Conservation (phyloP, 2,113 vertebrate genomes). For the Nothobranchius kuhntae region DNA sequence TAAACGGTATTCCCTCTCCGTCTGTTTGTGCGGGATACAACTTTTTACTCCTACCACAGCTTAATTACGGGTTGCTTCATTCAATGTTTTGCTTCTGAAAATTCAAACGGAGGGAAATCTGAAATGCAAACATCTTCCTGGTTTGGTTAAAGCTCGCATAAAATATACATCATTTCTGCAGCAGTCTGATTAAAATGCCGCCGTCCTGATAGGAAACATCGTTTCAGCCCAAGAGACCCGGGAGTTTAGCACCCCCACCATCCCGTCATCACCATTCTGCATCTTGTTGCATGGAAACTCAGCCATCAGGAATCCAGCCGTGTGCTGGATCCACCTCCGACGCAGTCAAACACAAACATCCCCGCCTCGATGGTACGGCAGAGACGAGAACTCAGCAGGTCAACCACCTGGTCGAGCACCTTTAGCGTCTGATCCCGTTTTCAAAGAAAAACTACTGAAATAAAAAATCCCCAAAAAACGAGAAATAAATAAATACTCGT, state of each 20-base stretch:
- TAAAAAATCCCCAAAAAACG: too few relatives aligned
- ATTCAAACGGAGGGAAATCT: conserved; percentile 41
- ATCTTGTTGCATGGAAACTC: conserved; percentile 32
- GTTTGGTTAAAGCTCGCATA: conserved; percentile 59
- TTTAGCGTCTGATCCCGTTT: too few relatives aligned
- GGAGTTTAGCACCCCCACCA: conserved; percentile 17
- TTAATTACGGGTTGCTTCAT: conserved; percentile 70
- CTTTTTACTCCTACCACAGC: conserved; percentile 52
- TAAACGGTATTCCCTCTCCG: conserved; percentile 57
- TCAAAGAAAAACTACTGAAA: too few relatives aligned
- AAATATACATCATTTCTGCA: conserved; percentile 50
- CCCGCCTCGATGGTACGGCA: neutral
- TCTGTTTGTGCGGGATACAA: conserved; percentile 67
- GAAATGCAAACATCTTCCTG: conserved; percentile 61
- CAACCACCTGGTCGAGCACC: too few relatives aligned
- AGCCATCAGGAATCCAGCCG: conserved; percentile 22
- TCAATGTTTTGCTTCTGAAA: conserved; percentile 65
- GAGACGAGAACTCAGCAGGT: too few relatives aligned
- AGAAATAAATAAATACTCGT: too few relatives aligned
- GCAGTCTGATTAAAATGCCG: conserved; percentile 40
- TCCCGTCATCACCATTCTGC: conserved; percentile 19
- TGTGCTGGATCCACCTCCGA: conserved; percentile 33
- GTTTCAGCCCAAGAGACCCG: conserved; percentile 3
- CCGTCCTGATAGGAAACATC: conserved; percentile 20
- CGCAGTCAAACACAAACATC: conserved; percentile 21